Evolutionary conservation across 1,140 invertebrate genomes (phyloP).

Genomic region (Cataglyphis hispanica): DNA sequence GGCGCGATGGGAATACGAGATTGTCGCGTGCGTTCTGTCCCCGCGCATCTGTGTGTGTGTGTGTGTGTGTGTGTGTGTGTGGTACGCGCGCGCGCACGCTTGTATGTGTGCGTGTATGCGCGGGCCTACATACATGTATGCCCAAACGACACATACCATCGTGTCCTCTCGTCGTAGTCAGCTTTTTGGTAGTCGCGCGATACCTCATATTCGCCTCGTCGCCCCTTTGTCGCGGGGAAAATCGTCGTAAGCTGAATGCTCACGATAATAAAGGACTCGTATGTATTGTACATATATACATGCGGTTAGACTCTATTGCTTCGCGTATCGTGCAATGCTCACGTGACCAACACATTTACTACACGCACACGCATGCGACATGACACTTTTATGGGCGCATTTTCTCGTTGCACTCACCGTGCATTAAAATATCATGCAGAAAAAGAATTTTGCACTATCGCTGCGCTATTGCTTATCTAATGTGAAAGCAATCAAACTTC

Average conservation of each 20-base stretch:
- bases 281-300: constrained; percentile 50
- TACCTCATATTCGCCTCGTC: constrained; percentile 65
- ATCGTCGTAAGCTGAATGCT: constrained; percentile 69
- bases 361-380: background rate
- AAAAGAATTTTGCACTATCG: no score
- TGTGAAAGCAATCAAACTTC: no score
- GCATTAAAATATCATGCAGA: no score
- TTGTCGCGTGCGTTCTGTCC: constrained; percentile 55
- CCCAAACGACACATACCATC: background rate
- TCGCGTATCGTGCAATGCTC: constrained; percentile 55
- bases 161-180: constrained; percentile 37
- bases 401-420: background rate
- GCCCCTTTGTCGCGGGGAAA: constrained; percentile 66
- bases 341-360: background rate
- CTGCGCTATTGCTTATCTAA: no score
- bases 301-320: constrained; percentile 52
- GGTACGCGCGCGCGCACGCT: no score
- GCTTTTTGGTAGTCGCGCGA: constrained; percentile 71
- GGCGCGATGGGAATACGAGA: constrained; percentile 57
- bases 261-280: constrained; percentile 66
- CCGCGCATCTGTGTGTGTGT: constrained; percentile 17
- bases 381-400: constrained; percentile 14
- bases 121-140: no score
- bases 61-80: no score
- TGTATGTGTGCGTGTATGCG: no score